These are phyloP conservation scores for Prionchulus punctatus DNA, from an alignment of 2,888 invertebrate species.

Conservation along the genomic window DNA sequence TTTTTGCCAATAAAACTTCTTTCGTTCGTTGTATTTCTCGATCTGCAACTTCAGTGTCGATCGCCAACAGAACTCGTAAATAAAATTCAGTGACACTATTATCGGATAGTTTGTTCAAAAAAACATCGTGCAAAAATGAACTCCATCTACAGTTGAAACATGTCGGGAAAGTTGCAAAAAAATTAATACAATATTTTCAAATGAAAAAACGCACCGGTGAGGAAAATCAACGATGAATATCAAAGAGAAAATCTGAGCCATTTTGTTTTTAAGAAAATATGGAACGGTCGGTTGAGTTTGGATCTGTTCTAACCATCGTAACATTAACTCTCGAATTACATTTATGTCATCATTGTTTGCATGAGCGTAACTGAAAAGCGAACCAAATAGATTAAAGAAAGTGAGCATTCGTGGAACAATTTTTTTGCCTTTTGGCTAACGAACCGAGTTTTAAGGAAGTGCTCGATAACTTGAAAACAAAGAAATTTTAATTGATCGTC, in stretches of 20 bases:
- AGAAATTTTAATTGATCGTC: slow-evolving; percentile 39
- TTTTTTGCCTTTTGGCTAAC: too few species aligned
- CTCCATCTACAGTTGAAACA: slow-evolving; percentile 35
- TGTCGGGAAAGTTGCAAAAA: neutral
- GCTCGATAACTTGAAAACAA: slow-evolving; percentile 40
- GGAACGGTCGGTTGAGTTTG: slow-evolving; percentile 25
- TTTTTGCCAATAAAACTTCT: slow-evolving; percentile 22
- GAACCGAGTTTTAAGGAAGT: slow-evolving; percentile 37
- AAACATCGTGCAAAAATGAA: slow-evolving; percentile 40
- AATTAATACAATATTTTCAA: neutral
- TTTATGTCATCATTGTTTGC: neutral
- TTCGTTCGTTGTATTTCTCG: slow-evolving; percentile 35
- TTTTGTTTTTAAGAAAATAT: slow-evolving; percentile 41
- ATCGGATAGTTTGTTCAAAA: slow-evolving; percentile 5
- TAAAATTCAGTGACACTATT: slow-evolving; percentile 39
- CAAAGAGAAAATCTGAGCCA: slow-evolving; percentile 42
- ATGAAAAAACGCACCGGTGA: neutral
- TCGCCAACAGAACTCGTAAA: slow-evolving; percentile 39
- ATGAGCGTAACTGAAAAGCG: neutral
- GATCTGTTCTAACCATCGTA: neutral
- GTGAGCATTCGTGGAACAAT: too few species aligned
- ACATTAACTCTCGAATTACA: neutral
- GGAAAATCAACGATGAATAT: slow-evolving; percentile 43
- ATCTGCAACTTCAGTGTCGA: slow-evolving; percentile 43
- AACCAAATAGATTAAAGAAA: too few species aligned